phyloP scores from a whole-genome alignment of 2,113 vertebrate genomes.

The Danionella cerebrum region DNA sequence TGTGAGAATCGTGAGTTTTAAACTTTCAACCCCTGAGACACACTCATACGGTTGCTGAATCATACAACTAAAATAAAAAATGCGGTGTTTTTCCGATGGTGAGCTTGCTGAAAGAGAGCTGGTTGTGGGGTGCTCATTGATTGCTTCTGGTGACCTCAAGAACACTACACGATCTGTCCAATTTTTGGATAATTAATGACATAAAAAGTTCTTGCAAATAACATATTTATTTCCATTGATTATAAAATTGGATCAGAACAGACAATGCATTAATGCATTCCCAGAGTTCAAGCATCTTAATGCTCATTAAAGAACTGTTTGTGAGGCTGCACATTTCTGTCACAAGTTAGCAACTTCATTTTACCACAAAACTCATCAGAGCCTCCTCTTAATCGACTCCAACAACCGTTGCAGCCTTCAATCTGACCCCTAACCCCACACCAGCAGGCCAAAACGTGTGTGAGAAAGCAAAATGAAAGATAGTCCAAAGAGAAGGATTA shows the following conservation, averaged over 20 bases:
- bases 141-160: too few relatives aligned
- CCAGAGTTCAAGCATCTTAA: background rate
- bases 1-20: too few relatives aligned
- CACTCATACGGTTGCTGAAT: too few relatives aligned
- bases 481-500: slow-evolving; percentile 39
- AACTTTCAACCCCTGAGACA: too few relatives aligned
- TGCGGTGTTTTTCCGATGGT: too few relatives aligned
- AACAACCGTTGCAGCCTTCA: slow-evolving; percentile 30
- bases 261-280: background rate
- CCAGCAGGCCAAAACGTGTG: background rate
- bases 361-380: slow-evolving; percentile 28
- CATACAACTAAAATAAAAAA: too few relatives aligned
- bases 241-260: background rate
- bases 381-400: slow-evolving; percentile 30
- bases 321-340: slow-evolving; percentile 5
- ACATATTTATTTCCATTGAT: too few relatives aligned
- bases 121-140: too few relatives aligned
- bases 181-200: too few relatives aligned
- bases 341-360: slow-evolving; percentile 35
- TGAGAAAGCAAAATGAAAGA: slow-evolving; percentile 27
- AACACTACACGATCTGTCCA: too few relatives aligned
- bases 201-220: too few relatives aligned
- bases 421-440: slow-evolving; percentile 31
- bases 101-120: too few relatives aligned
- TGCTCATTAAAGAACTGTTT: slow-evolving; percentile 14